Conservation (phyloP, 2,797 vertebrate genomes). For the Falco rusticolus region DNA sequence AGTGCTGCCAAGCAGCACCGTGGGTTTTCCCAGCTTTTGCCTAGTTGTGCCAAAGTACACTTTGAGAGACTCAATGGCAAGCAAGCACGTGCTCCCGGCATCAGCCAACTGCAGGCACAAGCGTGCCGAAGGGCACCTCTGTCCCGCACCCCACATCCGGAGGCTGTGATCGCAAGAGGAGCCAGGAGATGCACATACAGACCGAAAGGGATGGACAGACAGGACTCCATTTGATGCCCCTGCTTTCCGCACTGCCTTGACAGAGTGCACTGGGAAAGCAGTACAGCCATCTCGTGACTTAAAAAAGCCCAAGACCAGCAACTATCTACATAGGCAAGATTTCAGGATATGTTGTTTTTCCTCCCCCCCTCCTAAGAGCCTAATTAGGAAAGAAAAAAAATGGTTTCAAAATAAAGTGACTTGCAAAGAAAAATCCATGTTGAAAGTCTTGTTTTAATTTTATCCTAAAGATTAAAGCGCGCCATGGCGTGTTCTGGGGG, state of each 20-base stretch:
- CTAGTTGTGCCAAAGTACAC: rapidly evolving
- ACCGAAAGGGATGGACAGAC: not conserved
- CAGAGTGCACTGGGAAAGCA: not conserved
- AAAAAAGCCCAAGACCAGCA: not conserved
- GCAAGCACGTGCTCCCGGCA: rapidly evolving
- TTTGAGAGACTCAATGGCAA: rapidly evolving
- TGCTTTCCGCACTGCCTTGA: not conserved
- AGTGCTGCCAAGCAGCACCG: rapidly evolving
- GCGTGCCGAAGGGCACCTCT: rapidly evolving
- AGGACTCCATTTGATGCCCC: not conserved
- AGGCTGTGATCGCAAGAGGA: not conserved
- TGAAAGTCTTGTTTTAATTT: slow-evolving; percentile 16
- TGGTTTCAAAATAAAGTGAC: not conserved
- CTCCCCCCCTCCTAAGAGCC: not conserved
- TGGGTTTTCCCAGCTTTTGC: not conserved
- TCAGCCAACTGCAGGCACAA: not conserved
- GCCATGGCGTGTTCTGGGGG: not conserved
- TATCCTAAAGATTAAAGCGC: not conserved
- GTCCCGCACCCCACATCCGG: not conserved
- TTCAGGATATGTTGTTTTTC: not conserved
- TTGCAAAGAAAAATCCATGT: not conserved
- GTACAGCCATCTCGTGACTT: not conserved
- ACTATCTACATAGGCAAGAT: not conserved
- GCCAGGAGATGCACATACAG: rapidly evolving
- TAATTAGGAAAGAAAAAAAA: not conserved